A percentile compares a stretch with the other conserved stretches of the same genome.
Conservation (phyloP, 2,888 invertebrate species). For the Pristionchus entomophagus region DNA sequence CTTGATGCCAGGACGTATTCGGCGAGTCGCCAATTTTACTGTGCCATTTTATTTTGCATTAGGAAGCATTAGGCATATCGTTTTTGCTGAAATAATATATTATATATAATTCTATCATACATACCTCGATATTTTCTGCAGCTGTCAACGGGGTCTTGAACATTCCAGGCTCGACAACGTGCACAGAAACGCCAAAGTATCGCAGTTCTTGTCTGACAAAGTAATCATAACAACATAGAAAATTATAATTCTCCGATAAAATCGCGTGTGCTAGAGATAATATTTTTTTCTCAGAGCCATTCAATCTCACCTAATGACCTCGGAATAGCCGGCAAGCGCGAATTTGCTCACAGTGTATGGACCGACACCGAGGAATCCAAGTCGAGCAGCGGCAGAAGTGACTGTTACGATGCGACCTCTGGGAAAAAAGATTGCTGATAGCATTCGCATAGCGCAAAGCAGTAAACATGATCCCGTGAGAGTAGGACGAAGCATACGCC, state of each 20-base stretch:
- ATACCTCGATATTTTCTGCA: not conserved
- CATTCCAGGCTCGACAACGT: constrained; percentile 72
- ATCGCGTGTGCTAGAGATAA: not conserved
- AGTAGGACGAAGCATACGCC: too few relatives aligned
- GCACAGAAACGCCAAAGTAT: constrained; percentile 68
- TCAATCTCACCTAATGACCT: not conserved
- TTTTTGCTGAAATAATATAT: too few relatives aligned
- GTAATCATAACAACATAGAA: too few relatives aligned
- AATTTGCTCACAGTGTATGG: not conserved
- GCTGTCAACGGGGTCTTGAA: constrained; percentile 64
- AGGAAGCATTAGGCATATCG: too few relatives aligned
- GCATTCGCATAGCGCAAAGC: too few relatives aligned
- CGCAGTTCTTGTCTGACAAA: constrained; percentile 64
- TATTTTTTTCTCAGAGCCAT: not conserved
- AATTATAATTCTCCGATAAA: too few relatives aligned
- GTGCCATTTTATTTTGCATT: not conserved
- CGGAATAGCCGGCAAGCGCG: not conserved
- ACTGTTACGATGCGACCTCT: not conserved
- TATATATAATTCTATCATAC: too few relatives aligned
- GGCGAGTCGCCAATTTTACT: too few relatives aligned
- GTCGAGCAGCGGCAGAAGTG: not conserved
- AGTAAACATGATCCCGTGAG: too few relatives aligned
- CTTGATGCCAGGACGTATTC: too few relatives aligned
- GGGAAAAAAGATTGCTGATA: too few relatives aligned
- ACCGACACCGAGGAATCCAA: not conserved